These are phyloP conservation scores for Trichopoda pennipes DNA, from an alignment of 2,888 invertebrate species.

Conservation along the genomic window DNA sequence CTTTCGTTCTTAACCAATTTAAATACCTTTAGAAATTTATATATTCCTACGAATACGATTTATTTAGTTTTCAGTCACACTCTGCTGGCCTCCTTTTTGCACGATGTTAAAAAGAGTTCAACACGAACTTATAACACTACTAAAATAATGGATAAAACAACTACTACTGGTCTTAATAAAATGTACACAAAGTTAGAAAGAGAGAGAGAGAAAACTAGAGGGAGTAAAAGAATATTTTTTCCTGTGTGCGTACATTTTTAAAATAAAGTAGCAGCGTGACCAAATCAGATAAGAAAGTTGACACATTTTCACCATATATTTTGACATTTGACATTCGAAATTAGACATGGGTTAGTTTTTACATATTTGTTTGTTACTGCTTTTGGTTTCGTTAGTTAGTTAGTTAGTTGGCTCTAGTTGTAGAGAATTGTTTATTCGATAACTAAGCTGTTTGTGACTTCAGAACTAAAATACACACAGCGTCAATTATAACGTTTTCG, in stretches of 20 bases:
- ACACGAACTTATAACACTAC: conserved; percentile 49
- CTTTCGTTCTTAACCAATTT: no score
- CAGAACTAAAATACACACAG: conserved; percentile 4
- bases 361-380: conserved; percentile 2
- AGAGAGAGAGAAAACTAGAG: not conserved
- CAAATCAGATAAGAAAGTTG: conserved; percentile 80
- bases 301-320: conserved; percentile 81
- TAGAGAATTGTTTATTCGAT: conserved; percentile 48
- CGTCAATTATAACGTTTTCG: conserved; percentile 5
- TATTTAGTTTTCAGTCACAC: conserved; percentile 58
- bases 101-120: conserved; percentile 58
- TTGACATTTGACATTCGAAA: conserved; percentile 81
- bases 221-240: not conserved
- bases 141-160: conserved; percentile 12
- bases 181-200: conserved; percentile 3
- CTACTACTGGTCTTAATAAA: conserved; percentile 23
- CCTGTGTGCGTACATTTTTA: conserved; percentile 24
- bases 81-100: conserved; percentile 62
- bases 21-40: no score
- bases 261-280: conserved; percentile 79
- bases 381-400: conserved; percentile 37
- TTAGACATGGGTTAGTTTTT: conserved; percentile 73
- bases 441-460: conserved; percentile 11
- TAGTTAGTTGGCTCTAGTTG: conserved; percentile 39
- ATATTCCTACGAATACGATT: conserved; percentile 9